phyloP scores from a whole-genome alignment of 2,113 vertebrate species.

The Clarias batrachus region DNA sequence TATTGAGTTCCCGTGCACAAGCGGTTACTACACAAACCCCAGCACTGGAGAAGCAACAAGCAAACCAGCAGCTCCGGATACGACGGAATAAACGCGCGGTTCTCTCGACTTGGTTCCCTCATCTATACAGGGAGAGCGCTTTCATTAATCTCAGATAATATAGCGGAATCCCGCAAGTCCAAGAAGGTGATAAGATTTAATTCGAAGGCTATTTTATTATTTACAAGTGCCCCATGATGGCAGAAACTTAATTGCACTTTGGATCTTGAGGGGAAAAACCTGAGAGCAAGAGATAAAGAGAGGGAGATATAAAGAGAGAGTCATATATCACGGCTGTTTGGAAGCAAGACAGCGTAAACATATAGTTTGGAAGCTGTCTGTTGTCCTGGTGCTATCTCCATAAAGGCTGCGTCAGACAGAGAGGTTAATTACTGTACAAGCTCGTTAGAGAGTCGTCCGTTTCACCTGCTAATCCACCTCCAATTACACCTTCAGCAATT shows the following conservation, averaged over 20 bases:
- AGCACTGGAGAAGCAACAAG: too few species aligned
- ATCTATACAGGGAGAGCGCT: neutral
- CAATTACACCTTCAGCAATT: conserved; percentile 54
- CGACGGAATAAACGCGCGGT: neutral
- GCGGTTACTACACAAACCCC: neutral
- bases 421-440: conserved; percentile 59
- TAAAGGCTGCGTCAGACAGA: conserved; percentile 6
- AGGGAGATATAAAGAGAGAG: neutral
- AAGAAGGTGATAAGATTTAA: neutral
- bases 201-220: conserved; percentile 9
- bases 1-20: neutral
- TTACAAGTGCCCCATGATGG: conserved; percentile 1
- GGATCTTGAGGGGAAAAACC: neutral
- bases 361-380: neutral
- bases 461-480: conserved; percentile 62
- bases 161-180: neutral
- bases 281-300: conserved; percentile 2
- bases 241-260: conserved; percentile 13
- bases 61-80: neutral
- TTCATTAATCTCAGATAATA: conserved; percentile 7
- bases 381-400: neutral
- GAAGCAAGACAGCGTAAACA: neutral
- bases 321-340: conserved; percentile 4
- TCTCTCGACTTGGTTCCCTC: neutral
- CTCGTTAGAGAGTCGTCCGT: conserved; percentile 51